Conservation (phyloP, 37 sponge, comb jelly and placozoan species). For the Beroe forskalii region DNA sequence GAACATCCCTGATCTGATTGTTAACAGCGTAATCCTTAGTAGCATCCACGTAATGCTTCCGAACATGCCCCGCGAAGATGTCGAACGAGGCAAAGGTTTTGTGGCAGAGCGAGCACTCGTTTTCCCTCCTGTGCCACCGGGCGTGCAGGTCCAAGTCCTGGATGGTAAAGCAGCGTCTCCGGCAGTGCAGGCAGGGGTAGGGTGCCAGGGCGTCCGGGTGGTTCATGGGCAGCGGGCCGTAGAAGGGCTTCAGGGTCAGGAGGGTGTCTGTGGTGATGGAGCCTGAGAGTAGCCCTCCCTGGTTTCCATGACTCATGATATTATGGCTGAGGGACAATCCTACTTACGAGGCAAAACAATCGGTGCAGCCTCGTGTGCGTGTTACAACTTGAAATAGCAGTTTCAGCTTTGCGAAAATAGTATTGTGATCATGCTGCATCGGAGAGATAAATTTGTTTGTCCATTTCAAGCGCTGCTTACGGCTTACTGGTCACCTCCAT, state of each 20-base stretch:
- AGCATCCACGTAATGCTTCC: constrained; percentile 57
- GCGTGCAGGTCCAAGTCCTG: constrained; percentile 31
- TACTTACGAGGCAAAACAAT: too few species aligned
- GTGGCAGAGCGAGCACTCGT: constrained; percentile 32
- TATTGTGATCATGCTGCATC: too few species aligned
- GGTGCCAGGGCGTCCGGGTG: not conserved
- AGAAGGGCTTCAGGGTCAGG: not conserved
- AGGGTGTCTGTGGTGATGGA: not conserved
- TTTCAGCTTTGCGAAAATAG: too few species aligned
- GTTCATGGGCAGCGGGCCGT: not conserved
- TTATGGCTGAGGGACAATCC: too few species aligned
- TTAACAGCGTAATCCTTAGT: constrained; percentile 43
- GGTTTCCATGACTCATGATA: too few species aligned
- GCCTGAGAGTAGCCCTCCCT: too few species aligned
- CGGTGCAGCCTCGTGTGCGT: too few species aligned
- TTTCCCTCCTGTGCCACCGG: constrained; percentile 27
- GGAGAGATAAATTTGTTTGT: too few species aligned
- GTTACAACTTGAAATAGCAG: too few species aligned
- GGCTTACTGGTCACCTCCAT: too few species aligned
- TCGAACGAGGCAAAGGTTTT: constrained; percentile 53
- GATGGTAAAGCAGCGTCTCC: constrained; percentile 1
- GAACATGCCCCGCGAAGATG: constrained; percentile 15
- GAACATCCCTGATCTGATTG: constrained; percentile 3
- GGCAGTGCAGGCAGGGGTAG: constrained; percentile 12
- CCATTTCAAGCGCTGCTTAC: too few species aligned